These are phyloP conservation scores for Spizaetus ornatus DNA, from an alignment of 2,113 vertebrate species.

Conservation along the genomic window DNA sequence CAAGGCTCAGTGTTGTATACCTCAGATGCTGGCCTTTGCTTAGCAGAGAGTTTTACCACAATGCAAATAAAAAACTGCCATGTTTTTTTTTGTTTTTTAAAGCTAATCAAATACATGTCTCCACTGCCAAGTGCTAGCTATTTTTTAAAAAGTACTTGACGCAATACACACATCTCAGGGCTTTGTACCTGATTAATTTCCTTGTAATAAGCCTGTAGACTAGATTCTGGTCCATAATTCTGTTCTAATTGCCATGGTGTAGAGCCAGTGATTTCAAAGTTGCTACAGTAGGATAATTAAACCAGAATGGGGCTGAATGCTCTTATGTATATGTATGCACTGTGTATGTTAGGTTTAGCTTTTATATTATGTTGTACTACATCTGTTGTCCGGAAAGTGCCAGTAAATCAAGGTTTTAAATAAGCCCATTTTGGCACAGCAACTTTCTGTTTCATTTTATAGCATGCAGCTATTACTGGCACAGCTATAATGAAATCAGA, in stretches of 20 bases:
- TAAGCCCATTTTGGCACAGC: not conserved
- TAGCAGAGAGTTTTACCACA: not conserved
- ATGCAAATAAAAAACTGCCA: not conserved
- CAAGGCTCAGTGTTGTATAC: not conserved
- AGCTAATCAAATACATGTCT: not conserved
- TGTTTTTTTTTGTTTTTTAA: not conserved
- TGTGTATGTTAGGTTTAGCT: not conserved
- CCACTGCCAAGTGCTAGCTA: not conserved
- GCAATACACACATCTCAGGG: not conserved
- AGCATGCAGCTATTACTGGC: not conserved
- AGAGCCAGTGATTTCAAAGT: slow-evolving; percentile 1
- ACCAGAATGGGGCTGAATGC: not conserved
- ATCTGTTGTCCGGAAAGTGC: not conserved
- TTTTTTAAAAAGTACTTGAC: not conserved
- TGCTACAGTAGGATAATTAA: not conserved
- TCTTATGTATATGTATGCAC: not conserved
- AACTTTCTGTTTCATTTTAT: not conserved
- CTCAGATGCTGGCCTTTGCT: not conserved
- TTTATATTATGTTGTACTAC: not conserved
- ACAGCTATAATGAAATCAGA: not conserved
- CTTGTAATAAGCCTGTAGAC: not conserved
- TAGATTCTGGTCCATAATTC: not conserved
- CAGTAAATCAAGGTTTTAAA: not conserved
- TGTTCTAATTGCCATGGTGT: not conserved
- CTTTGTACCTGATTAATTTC: not conserved